phyloP scores from a whole-genome alignment of 2,797 vertebrate species.

The Sebastes baramenuke region DNA sequence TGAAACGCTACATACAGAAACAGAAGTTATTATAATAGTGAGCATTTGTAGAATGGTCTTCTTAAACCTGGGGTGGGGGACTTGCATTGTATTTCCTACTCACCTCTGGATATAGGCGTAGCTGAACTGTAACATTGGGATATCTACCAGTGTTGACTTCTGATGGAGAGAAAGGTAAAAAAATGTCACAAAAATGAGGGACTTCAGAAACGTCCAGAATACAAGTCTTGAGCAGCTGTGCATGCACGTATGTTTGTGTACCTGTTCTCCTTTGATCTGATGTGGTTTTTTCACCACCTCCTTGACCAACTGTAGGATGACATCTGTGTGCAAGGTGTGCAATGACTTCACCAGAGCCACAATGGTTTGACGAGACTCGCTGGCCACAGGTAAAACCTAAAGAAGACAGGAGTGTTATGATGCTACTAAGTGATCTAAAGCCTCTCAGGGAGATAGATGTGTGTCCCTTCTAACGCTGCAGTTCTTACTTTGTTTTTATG shows the following conservation, averaged over 20 bases:
- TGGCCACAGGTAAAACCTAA: conserved; percentile 88
- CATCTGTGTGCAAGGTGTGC: conserved; percentile 85
- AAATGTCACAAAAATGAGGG: background rate
- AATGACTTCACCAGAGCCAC: conserved; percentile 92
- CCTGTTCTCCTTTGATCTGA: conserved; percentile 94
- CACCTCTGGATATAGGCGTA: conserved; percentile 93
- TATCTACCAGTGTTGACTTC: conserved; percentile 87
- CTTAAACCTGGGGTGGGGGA: background rate
- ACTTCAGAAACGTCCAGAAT: background rate
- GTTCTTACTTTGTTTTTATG: conserved; percentile 88
- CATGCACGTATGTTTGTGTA: conserved; percentile 54
- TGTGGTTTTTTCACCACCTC: conserved; percentile 97
- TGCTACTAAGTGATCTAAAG: background rate
- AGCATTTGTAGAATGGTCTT: background rate
- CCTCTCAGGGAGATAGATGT: background rate
- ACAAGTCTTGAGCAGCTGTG: background rate
- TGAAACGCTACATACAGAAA: conserved; percentile 81
- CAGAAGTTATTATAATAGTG: background rate
- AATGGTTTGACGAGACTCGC: conserved; percentile 86
- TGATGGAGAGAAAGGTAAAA: conserved; percentile 59
- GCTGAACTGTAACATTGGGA: conserved; percentile 94
- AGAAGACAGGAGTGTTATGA: conserved; percentile 8
- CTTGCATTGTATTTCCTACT: conserved; percentile 58
- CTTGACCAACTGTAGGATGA: conserved; percentile 88
- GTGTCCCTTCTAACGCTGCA: background rate